These are phyloP conservation scores for Lasioglossum malachurum DNA, from an alignment of 2,888 invertebrate genomes.

Conservation along the genomic window DNA sequence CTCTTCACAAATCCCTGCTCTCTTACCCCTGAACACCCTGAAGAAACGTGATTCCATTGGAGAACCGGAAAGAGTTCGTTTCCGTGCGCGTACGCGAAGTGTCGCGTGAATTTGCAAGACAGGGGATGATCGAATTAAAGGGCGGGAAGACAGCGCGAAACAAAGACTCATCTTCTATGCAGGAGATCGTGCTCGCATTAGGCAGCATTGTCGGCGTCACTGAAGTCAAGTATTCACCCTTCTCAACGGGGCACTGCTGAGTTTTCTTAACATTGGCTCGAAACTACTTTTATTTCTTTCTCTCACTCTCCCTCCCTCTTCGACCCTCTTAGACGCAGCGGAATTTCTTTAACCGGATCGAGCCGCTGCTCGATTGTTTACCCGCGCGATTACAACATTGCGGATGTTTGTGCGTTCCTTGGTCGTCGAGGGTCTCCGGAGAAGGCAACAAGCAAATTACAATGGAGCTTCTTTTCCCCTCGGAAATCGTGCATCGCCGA, in stretches of 20 bases:
- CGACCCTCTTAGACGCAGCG: neutral
- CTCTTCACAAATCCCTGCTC: neutral
- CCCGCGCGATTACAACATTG: neutral
- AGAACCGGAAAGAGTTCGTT: constrained; percentile 3
- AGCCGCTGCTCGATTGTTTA: constrained; percentile 14
- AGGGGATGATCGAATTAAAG: constrained; percentile 30
- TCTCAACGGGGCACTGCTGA: neutral
- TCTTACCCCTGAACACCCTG: neutral
- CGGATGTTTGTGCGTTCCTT: neutral
- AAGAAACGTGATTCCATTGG: neutral
- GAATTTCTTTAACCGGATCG: constrained; percentile 20
- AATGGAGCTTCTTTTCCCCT: neutral
- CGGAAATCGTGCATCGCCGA: neutral
- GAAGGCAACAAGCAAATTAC: neutral
- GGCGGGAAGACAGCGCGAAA: neutral
- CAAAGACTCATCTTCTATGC: constrained; percentile 14
- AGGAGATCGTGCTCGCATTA: neutral
- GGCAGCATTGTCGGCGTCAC: neutral
- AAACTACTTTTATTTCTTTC: neutral
- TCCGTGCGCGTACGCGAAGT: neutral
- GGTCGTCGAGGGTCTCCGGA: neutral
- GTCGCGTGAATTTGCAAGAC: neutral
- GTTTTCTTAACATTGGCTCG: neutral
- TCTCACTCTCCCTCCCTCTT: neutral
- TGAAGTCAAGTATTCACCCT: constrained; percentile 9